Evolutionary conservation across 1,140 invertebrate genomes (phyloP).

Genomic region (Drosophila guanche): DNA sequence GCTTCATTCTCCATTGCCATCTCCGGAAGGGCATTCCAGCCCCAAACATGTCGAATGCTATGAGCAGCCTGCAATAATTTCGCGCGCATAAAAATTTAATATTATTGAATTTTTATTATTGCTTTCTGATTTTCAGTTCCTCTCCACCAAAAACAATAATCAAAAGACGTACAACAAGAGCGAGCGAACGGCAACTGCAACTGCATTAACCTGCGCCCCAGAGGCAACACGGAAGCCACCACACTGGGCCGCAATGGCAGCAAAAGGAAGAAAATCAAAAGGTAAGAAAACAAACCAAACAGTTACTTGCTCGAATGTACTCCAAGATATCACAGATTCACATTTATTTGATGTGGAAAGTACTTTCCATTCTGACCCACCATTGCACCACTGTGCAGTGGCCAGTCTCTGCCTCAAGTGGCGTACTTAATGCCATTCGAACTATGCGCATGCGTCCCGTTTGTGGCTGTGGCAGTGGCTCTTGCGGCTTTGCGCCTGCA

Average conservation of each 20-base stretch:
- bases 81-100: slow-evolving; percentile 72
- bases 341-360: background rate
- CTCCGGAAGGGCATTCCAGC: too few relatives aligned
- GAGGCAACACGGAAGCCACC: slow-evolving; percentile 29
- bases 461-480: slow-evolving; percentile 19
- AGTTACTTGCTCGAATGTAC: too few relatives aligned
- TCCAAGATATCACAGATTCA: too few relatives aligned
- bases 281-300: background rate
- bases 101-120: slow-evolving; percentile 76
- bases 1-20: slow-evolving; percentile 14
- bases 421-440: slow-evolving; percentile 56
- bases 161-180: slow-evolving; percentile 24
- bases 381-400: slow-evolving; percentile 44
- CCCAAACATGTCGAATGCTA: slow-evolving; percentile 43
- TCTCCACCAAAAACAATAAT: slow-evolving; percentile 36
- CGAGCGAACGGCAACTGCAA: slow-evolving; percentile 33
- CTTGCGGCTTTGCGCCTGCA: slow-evolving; percentile 2
- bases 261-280: background rate
- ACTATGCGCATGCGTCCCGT: slow-evolving; percentile 52
- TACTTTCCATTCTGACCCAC: background rate
- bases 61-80: slow-evolving; percentile 56
- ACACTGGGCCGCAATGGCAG: slow-evolving; percentile 14
- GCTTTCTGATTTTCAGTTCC: slow-evolving; percentile 8
- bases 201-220: slow-evolving; percentile 24
- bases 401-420: slow-evolving; percentile 28